Base-by-base conservation (phyloP, 1,140 invertebrate genomes). In the Drosophila subobscura region DNA sequence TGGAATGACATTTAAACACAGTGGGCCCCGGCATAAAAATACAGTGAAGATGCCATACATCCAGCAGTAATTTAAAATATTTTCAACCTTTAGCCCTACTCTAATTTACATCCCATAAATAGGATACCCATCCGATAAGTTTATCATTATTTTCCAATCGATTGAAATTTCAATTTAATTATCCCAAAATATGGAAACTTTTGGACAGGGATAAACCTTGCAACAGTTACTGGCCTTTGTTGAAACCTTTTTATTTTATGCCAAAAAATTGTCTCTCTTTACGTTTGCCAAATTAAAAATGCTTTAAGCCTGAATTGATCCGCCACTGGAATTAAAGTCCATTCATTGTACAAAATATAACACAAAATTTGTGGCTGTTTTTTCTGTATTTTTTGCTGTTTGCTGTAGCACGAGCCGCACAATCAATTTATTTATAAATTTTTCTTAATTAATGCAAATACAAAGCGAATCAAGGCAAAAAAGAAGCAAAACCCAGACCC, bases 371-470 rank as follows among this genome's bases (percentile, higher is more conserved):
- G 25, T 44, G 12, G 53, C 52, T 47, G 3, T 37, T 46, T 40
- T 45, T 20, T 54, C 61, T 57, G 54, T 23, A 6, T 47, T 40
- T 51, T 51, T 51, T 44, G 49, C 25, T 56, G 27, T 66, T 51
- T 70, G 40, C 23, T 33, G 56, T 23, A 47, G 63, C 70, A 73
- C 77, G 77, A 70, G 77, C 77, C 55, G 51, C 71, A 71, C 61
- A 86, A 80, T 86, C 76, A 79, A 88, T 85, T 81, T 85, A 85
- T 86, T 85, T 85, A 68, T 81, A 86, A 59, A 61, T 65, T 66
- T 55, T 23, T 73, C 81, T 86, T 85, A 85, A 85, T 85, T 85
- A 85, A 85, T 85, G 81, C 81, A 85, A 86, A 85, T 67, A 56
- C 41, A 71, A 77, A 53, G 47, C 23, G 53, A 71, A 63, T 41